Base-by-base conservation (phyloP, 2,888 invertebrate species). In the Andricus curvator region DNA sequence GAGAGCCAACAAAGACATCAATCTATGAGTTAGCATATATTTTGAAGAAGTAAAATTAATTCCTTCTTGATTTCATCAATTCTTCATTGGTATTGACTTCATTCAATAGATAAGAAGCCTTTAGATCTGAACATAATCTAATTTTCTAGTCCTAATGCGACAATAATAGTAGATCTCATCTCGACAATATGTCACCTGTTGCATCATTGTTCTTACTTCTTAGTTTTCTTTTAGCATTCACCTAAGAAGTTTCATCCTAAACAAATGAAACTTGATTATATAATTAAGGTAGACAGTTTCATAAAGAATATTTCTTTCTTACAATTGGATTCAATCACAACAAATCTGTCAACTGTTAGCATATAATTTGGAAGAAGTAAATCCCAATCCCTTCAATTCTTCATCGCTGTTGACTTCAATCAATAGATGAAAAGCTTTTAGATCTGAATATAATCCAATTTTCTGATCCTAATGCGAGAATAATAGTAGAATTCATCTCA, bases 381-480 rank as follows among this genome's bases (percentile, higher is more conserved):
- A n/a, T n/a, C 8, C 8, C 6, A 51, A 20, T 5, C 51, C 51
- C 51, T 56, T 56, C 20, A 8, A 56, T n/a, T n/a, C 20, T 56
- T 56, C 9, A 56, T 56, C 9, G 5, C 0, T 62, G n/a, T 13
- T 22, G n/a, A 25, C 3, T 62, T 62, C 13, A 62, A 13, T 25
- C 1, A 15, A 25, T 25, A 62, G n/a, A 13, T 25, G 5, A 25
- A 25, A 60, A 20, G 29, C 65, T 44, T 51, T n/a, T n/a, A 51
- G 17, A 25, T 29, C 70, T 33, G 29, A 74, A 56, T 56, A n/a
- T 56, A 74, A 74, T 74, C 74, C 51, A 74, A 74, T 62, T 74
- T 74, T 56, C 29, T 51, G 51, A 56, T 20, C 48, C 48, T 20
- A 9, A 29, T 29, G 51, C 51, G 29, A 51, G 11, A 51, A 51